Conservation (phyloP, 53 echinoderm and acorn worm species). For the Pentamera pediparva region DNA sequence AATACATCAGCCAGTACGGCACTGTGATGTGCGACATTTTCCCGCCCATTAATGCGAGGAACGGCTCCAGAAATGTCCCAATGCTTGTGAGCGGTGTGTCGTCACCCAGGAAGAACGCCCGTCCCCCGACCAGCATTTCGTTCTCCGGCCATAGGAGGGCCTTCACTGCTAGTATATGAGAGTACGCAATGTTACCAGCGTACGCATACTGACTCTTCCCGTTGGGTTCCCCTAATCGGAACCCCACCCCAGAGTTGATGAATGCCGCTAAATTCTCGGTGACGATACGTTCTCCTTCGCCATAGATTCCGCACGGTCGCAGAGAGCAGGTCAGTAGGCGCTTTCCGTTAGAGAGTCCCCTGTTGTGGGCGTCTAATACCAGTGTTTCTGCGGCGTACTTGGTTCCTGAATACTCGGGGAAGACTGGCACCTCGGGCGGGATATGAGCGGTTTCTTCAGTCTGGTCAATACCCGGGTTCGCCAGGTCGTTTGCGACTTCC, state of each 20-base stretch:
- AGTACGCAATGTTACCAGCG: conserved; percentile 67
- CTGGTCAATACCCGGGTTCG: neutral
- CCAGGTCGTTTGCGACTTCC: conserved; percentile 32
- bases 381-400: conserved; percentile 59
- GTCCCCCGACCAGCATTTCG: conserved; percentile 15
- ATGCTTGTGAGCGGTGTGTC: conserved; percentile 49
- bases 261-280: neutral
- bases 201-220: conserved; percentile 56
- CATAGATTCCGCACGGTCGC: conserved; percentile 47
- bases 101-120: conserved; percentile 56
- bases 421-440: conserved; percentile 11
- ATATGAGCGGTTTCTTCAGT: conserved; percentile 27
- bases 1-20: conserved; percentile 54
- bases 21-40: conserved; percentile 21
- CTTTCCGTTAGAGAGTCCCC: conserved; percentile 39
- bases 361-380: conserved; percentile 48
- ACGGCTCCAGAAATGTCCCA: conserved; percentile 40
- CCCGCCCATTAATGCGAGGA: conserved; percentile 18
- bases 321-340: conserved; percentile 50
- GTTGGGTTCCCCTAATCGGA: conserved; percentile 32
- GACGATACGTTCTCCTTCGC: conserved; percentile 46
- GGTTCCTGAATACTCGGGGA: conserved; percentile 38
- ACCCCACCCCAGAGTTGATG: conserved; percentile 18
- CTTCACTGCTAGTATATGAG: conserved; percentile 46
- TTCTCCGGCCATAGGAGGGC: conserved; percentile 21